A percentile compares a stretch with the other conserved stretches of the same genome.
These are phyloP conservation scores for Salvelinus fontinalis DNA, from an alignment of 2,113 vertebrate genomes.

Conservation along the genomic window DNA sequence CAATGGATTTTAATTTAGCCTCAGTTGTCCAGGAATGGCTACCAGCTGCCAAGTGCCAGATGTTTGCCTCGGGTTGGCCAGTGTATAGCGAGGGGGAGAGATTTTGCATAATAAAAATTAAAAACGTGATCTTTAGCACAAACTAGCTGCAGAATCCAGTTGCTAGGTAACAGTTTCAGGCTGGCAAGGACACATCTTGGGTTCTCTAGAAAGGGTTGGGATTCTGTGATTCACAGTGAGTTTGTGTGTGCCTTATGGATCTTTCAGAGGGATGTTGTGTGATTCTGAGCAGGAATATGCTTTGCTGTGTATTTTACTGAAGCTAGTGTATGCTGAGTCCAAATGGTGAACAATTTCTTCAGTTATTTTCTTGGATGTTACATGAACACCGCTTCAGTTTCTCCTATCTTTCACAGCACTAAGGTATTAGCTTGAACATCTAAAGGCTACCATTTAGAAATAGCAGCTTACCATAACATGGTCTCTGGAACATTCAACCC, in stretches of 20 bases:
- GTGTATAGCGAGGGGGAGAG: constrained; percentile 23
- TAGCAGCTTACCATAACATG: background rate
- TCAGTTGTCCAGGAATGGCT: constrained; percentile 25
- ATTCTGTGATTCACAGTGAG: constrained; percentile 35
- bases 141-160: constrained; percentile 65
- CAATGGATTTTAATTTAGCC: background rate
- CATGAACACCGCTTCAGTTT: background rate
- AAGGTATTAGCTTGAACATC: background rate
- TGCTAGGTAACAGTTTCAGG: constrained; percentile 73
- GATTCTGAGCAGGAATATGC: constrained; percentile 14
- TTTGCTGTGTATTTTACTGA: background rate
- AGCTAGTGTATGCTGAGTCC: background rate
- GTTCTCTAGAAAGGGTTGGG: constrained; percentile 45
- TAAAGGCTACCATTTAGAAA: background rate
- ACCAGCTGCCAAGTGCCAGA: constrained; percentile 23
- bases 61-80: constrained; percentile 38
- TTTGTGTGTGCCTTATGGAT: background rate
- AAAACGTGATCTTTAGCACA: constrained; percentile 57
- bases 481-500: background rate
- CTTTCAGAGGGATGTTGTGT: background rate
- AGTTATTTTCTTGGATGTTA: background rate
- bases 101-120: constrained; percentile 26
- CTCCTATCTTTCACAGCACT: background rate
- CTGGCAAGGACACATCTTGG: constrained; percentile 58
- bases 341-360: background rate